A percentile compares a stretch with the other conserved stretches of the same genome.
These are phyloP conservation scores for Toxotes jaculatrix DNA, from an alignment of 2,113 vertebrate species.

Conservation along the genomic window DNA sequence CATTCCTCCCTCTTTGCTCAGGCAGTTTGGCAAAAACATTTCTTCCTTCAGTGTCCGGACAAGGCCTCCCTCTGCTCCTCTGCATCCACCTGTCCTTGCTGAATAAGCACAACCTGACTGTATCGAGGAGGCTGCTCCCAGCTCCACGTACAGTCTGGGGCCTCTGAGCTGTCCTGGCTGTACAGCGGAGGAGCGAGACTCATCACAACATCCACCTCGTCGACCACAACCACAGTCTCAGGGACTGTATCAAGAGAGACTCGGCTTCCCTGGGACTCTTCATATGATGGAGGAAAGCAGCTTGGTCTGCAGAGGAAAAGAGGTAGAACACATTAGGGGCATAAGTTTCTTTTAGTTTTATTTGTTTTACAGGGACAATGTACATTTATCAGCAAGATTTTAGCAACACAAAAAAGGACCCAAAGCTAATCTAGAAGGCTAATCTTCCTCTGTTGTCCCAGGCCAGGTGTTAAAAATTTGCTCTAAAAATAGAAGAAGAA, in stretches of 20 bases:
- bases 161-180: constrained; percentile 64
- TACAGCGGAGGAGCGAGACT: constrained; percentile 84
- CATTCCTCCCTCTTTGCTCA: background rate
- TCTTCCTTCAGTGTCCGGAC: constrained; percentile 6
- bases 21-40: background rate
- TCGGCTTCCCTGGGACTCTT: constrained; percentile 81
- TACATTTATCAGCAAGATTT: too few species aligned
- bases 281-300: constrained; percentile 87
- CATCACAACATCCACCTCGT: constrained; percentile 30
- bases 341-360: background rate
- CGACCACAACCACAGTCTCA: constrained; percentile 10
- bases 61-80: background rate
- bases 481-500: background rate
- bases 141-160: constrained; percentile 68
- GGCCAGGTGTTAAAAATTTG: background rate
- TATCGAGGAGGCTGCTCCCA: constrained; percentile 87
- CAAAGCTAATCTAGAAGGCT: too few species aligned
- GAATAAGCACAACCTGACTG: constrained; percentile 41
- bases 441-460: background rate
- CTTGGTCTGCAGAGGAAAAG: constrained; percentile 80
- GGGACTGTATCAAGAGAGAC: background rate
- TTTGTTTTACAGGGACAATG: background rate
- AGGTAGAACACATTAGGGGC: background rate
- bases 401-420: background rate
- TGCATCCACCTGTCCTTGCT: constrained; percentile 24